A percentile compares a stretch with the other conserved stretches of the same genome.
Conservation (phyloP, 2,113 vertebrate genomes). For the Microtus oregoni region DNA sequence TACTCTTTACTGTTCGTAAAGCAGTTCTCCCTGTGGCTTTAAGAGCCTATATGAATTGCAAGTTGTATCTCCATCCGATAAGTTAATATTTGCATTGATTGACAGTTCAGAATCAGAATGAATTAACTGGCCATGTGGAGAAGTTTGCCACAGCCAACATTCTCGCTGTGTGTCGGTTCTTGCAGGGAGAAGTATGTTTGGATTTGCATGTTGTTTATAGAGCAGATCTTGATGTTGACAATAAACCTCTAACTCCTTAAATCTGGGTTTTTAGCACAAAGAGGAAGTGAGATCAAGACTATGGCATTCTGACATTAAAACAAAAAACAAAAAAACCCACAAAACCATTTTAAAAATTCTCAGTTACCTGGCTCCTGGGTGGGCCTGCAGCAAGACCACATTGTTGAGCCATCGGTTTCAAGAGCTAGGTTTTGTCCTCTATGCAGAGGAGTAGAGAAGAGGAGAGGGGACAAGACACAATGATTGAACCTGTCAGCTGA, state of each 20-base stretch:
- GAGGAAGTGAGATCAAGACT: constrained; percentile 20
- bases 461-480: neutral
- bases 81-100: constrained; percentile 45
- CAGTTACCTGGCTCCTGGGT: neutral
- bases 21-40: constrained; percentile 1
- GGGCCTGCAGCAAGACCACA: neutral
- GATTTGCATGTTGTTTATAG: neutral
- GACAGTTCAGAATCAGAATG: constrained; percentile 32
- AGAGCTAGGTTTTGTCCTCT: neutral
- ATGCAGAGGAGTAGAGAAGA: neutral
- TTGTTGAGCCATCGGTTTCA: neutral
- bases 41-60: constrained; percentile 13
- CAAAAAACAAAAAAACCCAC: neutral
- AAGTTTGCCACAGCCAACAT: neutral
- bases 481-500: neutral
- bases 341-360: neutral
- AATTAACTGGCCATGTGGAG: constrained; percentile 53
- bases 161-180: constrained; percentile 17
- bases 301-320: constrained; percentile 1
- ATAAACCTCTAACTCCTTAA: constrained; percentile 4
- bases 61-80: constrained; percentile 46
- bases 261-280: neutral
- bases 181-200: neutral
- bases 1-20: neutral
- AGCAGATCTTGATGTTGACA: constrained; percentile 7